A percentile compares a stretch with the other conserved stretches of the same genome.
Conservation (phyloP, 2,797 vertebrate genomes). For the Nannoperca obscura region DNA sequence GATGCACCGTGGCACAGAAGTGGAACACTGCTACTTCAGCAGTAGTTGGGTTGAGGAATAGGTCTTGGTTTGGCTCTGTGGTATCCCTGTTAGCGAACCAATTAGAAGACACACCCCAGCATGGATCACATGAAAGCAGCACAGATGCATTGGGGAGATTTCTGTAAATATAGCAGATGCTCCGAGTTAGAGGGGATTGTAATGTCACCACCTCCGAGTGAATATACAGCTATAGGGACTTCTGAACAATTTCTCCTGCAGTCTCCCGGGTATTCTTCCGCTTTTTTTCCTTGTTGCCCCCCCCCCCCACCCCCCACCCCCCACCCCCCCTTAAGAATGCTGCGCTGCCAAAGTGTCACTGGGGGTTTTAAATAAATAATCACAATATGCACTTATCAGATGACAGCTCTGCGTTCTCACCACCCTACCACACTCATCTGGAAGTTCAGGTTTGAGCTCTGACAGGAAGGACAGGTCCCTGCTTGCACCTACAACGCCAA, state of each 20-base stretch:
- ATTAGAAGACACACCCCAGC: conserved; percentile 57
- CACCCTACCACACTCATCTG: conserved; percentile 38
- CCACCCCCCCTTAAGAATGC: conserved; percentile 50
- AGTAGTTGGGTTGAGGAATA: conserved; percentile 20
- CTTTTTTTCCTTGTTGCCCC: conserved; percentile 37
- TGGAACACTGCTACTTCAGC: conserved; percentile 61
- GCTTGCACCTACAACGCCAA: conserved; percentile 66
- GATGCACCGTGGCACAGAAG: conserved; percentile 38
- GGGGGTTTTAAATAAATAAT: conserved; percentile 82
- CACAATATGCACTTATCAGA: conserved; percentile 70
- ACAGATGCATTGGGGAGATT: conserved; percentile 41
- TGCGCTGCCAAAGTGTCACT: conserved; percentile 67
- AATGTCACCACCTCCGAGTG: conserved; percentile 48
- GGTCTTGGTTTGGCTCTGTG: conserved; percentile 16
- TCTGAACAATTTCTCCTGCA: conserved; percentile 39
- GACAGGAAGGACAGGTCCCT: conserved; percentile 77
- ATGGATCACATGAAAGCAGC: conserved; percentile 44
- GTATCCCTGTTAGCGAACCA: conserved; percentile 50
- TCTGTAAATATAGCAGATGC: conserved; percentile 49
- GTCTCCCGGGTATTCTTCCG: conserved; percentile 26
- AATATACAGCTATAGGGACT: conserved; percentile 30
- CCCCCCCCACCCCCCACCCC: conserved; percentile 52
- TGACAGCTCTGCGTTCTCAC: conserved; percentile 59
- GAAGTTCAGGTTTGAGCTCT: conserved; percentile 71
- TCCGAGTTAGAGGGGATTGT: conserved; percentile 32